A percentile compares a stretch with the other conserved stretches of the same genome.
Conservation (phyloP, 2,888 invertebrate genomes). For the Leptothorax acervorum region DNA sequence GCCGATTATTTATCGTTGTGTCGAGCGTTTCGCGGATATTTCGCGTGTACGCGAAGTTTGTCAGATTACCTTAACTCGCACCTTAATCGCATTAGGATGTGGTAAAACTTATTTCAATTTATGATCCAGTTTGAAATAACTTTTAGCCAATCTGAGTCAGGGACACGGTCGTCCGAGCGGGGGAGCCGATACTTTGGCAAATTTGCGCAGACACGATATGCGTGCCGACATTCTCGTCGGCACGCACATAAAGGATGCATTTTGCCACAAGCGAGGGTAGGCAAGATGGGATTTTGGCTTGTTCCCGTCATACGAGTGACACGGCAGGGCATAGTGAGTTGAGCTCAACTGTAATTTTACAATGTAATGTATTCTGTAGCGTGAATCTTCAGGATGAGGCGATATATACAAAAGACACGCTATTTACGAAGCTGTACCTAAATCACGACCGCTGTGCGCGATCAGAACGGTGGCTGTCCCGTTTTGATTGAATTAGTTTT, state of each 20-base stretch:
- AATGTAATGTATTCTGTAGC: conserved; percentile 60
- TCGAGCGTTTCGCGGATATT: conserved; percentile 17
- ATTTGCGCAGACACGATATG: conserved; percentile 32
- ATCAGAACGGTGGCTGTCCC: conserved; percentile 47
- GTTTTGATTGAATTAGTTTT: conserved; percentile 35
- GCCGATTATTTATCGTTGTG: conserved; percentile 8
- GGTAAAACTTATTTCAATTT: conserved; percentile 85
- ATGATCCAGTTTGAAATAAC: conserved; percentile 85
- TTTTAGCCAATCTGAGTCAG: conserved; percentile 80
- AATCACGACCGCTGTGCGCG: conserved; percentile 61
- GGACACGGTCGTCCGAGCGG: conserved; percentile 27
- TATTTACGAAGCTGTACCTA: conserved; percentile 68
- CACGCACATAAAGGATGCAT: conserved; percentile 1
- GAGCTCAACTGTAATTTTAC: conserved; percentile 63
- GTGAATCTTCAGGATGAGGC: conserved; percentile 15
- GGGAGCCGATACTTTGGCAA: conserved; percentile 55
- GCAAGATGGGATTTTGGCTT: conserved; percentile 46
- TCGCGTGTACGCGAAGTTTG: conserved; percentile 46
- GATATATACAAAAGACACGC: conserved; percentile 40
- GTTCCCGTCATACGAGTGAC: conserved; percentile 65
- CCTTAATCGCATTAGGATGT: conserved; percentile 61
- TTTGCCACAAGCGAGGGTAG: not conserved
- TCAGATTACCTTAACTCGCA: conserved; percentile 57
- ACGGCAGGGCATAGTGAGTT: conserved; percentile 71
- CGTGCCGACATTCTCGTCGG: not conserved